phyloP scores from a whole-genome alignment of 1,140 invertebrate species.

The Globodera ellingtonae region DNA sequence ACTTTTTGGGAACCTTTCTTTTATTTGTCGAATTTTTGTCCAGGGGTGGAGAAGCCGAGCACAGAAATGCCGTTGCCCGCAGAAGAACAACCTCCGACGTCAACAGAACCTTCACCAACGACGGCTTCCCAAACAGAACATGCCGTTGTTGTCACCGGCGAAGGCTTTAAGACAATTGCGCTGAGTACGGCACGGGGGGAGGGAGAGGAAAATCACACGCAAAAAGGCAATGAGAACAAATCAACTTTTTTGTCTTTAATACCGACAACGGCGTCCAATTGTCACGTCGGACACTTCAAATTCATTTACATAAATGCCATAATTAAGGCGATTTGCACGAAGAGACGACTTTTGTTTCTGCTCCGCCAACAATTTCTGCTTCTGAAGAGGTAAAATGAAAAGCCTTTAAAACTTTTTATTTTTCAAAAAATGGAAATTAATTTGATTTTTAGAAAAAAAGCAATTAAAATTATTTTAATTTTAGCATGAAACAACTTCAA shows the following conservation, averaged over 20 bases:
- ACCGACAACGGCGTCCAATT: too few relatives aligned
- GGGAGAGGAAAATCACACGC: not conserved
- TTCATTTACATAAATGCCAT: not conserved
- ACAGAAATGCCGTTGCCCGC: not conserved
- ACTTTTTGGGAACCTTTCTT: not conserved
- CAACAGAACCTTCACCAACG: not conserved
- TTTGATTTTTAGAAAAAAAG: too few relatives aligned
- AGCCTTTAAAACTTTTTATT: too few relatives aligned
- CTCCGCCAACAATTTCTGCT: not conserved
- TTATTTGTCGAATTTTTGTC: not conserved
- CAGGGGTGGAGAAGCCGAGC: not conserved
- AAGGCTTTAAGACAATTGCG: not conserved
- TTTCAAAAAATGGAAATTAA: too few relatives aligned
- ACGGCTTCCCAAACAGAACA: not conserved
- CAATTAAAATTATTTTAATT: too few relatives aligned
- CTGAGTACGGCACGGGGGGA: not conserved
- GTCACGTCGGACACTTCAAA: not conserved
- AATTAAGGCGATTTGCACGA: not conserved
- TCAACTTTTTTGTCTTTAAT: too few relatives aligned
- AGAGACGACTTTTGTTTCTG: too few relatives aligned
- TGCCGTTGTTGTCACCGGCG: not conserved
- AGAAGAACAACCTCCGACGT: not conserved
- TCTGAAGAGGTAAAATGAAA: too few relatives aligned
- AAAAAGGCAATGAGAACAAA: not conserved
- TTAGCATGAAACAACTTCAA: not conserved